These are phyloP conservation scores for Avahi laniger DNA, from an alignment of 2,797 vertebrate species.

Conservation along the genomic window DNA sequence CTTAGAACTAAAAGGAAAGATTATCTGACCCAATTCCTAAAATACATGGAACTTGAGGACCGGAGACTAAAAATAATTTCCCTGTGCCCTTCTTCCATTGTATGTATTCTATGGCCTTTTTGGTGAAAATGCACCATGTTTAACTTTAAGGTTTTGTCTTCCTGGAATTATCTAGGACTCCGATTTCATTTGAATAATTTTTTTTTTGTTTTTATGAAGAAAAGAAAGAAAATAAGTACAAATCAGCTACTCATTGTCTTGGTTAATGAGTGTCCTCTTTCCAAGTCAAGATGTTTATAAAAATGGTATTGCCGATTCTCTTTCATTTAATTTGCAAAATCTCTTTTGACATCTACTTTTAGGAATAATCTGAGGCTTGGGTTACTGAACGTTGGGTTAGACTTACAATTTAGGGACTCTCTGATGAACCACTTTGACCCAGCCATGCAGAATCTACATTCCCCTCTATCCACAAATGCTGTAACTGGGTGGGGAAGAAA, in stretches of 20 bases:
- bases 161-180: not conserved
- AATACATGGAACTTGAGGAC: not conserved
- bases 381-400: not conserved
- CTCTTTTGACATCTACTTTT: not conserved
- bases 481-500: not conserved
- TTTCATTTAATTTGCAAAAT: not conserved
- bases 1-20: not conserved
- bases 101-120: not conserved
- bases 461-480: not conserved
- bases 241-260: slow-evolving; percentile 25
- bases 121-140: not conserved
- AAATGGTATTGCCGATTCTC: not conserved
- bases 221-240: not conserved
- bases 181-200: not conserved
- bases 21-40: not conserved
- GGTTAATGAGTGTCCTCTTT: slow-evolving; percentile 28
- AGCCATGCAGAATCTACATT: slow-evolving; percentile 2
- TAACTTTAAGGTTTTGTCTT: not conserved
- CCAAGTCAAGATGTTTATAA: slow-evolving; percentile 15
- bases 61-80: not conserved
- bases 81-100: not conserved
- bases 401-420: not conserved
- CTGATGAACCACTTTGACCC: slow-evolving; percentile 20
- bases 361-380: not conserved
- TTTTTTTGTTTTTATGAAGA: not conserved